Base-by-base conservation (phyloP, 2,113 vertebrate species). In the Tachysurus vachellii region DNA sequence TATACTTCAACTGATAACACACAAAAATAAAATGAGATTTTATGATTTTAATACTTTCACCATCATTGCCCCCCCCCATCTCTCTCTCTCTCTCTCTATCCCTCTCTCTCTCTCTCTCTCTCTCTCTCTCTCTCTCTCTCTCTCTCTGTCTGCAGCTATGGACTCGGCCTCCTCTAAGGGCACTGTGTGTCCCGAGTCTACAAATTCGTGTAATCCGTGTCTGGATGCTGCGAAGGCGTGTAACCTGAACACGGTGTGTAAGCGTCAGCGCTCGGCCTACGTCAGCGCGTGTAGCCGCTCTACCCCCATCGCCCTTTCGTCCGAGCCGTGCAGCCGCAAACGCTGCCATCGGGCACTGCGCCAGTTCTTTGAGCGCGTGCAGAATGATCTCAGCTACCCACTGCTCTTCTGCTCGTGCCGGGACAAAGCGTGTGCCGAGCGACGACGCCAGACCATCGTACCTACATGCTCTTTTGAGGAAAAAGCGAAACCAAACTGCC, bases 341-440 rank as follows among this genome's bases (percentile, higher is more conserved):
- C 95, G 95, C 82, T 99, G 98, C 94, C 98, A 98, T 95, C 97
- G 97, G 92, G 96, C 96, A 0, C 95, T 99, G 92, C 96, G 98
- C 66, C 97, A 97, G 94, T 99, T 99, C 92, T 98, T 99, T 0
- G 98, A 99, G 93, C 96, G 96, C 0, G 97, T 99, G 50, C 96
- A 97, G 85, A 92, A 95, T 36, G 96, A 98, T 90, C 95, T 97
- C 88, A 97, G 96, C 92, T 98, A 97, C 93, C 97, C 97, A 13
- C 95, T 99, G 91, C 96, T 99, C 82, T 99, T 99, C 95, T 99
- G 98, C 94, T 96, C 97, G 42, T 99, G 98, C 90, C 93, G 93
- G 64, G 96, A 99, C 93, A 96, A 95, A 90, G 97, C 97, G 0
- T 99, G 98, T 0, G 98, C 97, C 0, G 97, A 99, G 93, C 95